Base-by-base conservation (phyloP, 2,113 vertebrate species). In the Nesospiza acunhae region DNA sequence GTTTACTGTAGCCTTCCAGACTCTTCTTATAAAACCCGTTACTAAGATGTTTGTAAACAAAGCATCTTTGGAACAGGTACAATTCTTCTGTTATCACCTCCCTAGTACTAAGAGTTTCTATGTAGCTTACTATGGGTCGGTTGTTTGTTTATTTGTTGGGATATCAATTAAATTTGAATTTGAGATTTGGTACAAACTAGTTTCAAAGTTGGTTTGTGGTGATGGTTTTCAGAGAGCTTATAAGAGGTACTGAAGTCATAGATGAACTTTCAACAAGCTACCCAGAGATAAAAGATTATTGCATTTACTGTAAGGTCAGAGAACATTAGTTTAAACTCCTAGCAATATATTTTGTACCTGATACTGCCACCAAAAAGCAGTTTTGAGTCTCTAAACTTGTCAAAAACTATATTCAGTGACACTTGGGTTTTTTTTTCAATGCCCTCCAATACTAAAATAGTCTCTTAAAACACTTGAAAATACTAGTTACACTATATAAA, bases 341-440 rank as follows among this genome's bases (percentile, higher is more conserved):
- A 83, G 52, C 37, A 80, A 58, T 46, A 72, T 56, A 52, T 70
- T 80, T 74, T 52, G 56, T 83, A 83, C 59, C 67, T 67, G 86
- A 83, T 63, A 84, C 28, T 52, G 10, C 27, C 11, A 35, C 5
- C 21, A 84, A 94, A 83, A 89, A 77, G 16, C 75, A 89, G 24
- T 30, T 91, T 83, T 50, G 42, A 78, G 75, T 97, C 86, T 80
- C 80, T 94, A 87, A 94, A 88, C 69, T 87, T 90, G 55, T 80
- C 30, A 42, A 83, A 94, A 85, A 46, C 47, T 80, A 17, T 60
- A 30, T 60, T 87, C 80, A 88, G 62, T 95, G 60, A 55, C 27
- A 55, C 7, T 76, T 72, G 22, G 2, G 0, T 0, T 0, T 72
- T 94, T 90, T 75, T 81, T 81, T 37, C 35, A 67, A 28, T 79